Percentiles rank a stretch among this genome's conserved stretches.
phyloP scores from a whole-genome alignment of 2,113 vertebrate genomes.

The Nymphicus hollandicus region DNA sequence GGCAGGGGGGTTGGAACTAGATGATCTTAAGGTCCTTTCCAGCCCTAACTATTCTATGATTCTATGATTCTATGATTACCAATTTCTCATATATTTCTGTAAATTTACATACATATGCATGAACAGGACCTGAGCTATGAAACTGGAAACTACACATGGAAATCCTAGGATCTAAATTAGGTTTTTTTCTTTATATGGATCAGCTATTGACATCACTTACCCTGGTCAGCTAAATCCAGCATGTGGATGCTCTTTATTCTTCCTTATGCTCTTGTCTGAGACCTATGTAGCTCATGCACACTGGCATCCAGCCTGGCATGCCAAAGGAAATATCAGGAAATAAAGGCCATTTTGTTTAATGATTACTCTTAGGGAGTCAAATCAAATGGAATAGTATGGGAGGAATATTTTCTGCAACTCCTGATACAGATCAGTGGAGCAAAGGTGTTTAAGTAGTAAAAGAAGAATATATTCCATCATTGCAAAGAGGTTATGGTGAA shows the following conservation, averaged over 20 bases:
- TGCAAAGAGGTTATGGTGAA: background rate
- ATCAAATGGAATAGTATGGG: background rate
- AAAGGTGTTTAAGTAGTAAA: background rate
- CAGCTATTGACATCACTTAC: background rate
- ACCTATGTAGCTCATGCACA: background rate
- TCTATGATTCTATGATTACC: background rate
- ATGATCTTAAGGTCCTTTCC: too few relatives aligned
- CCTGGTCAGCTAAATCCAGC: background rate
- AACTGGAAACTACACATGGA: background rate
- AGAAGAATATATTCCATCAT: background rate
- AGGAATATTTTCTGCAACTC: background rate
- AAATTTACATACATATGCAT: background rate
- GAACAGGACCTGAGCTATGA: background rate
- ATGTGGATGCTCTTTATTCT: background rate
- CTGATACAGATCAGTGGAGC: background rate
- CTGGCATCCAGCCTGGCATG: background rate
- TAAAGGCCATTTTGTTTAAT: background rate
- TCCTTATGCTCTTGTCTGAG: background rate
- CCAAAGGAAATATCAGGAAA: background rate
- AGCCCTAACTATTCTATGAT: too few relatives aligned
- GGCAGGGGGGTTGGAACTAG: too few relatives aligned
- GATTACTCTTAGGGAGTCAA: background rate
- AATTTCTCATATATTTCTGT: background rate
- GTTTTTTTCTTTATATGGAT: background rate
- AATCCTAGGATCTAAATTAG: background rate